phyloP scores from a whole-genome alignment of 1,140 invertebrate species.

The Apis mellifera region DNA sequence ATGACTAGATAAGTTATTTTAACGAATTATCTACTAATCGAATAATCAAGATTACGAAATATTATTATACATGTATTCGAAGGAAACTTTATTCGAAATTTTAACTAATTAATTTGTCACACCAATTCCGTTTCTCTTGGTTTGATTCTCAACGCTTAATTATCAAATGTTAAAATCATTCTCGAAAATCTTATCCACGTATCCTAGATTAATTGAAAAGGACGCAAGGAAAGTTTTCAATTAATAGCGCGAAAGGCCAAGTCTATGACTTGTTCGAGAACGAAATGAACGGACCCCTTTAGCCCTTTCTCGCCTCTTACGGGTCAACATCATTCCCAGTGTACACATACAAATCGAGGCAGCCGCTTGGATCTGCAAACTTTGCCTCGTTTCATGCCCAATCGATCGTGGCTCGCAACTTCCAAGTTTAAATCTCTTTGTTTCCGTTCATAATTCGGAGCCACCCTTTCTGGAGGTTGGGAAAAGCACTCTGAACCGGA shows the following conservation, averaged over 20 bases:
- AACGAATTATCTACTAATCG: too few species aligned
- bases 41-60: too few species aligned
- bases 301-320: conserved; percentile 51
- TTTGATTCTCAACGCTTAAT: too few species aligned
- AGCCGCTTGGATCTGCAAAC: conserved; percentile 62
- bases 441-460: conserved; percentile 69
- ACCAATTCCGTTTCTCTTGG: too few species aligned
- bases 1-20: too few species aligned
- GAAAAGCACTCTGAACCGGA: conserved; percentile 57
- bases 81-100: too few species aligned
- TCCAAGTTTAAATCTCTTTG: conserved; percentile 72
- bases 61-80: too few species aligned
- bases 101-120: too few species aligned
- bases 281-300: conserved; percentile 26
- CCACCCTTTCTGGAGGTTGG: conserved; percentile 60
- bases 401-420: conserved; percentile 66
- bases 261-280: conserved; percentile 35
- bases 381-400: conserved; percentile 72
- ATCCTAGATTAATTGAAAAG: neutral
- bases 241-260: neutral
- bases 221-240: neutral
- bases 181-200: too few species aligned
- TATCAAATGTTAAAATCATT: too few species aligned
- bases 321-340: conserved; percentile 73
- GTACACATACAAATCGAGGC: conserved; percentile 69